These are phyloP conservation scores for Deroptyus accipitrinus DNA, from an alignment of 2,113 vertebrate genomes.

Conservation along the genomic window DNA sequence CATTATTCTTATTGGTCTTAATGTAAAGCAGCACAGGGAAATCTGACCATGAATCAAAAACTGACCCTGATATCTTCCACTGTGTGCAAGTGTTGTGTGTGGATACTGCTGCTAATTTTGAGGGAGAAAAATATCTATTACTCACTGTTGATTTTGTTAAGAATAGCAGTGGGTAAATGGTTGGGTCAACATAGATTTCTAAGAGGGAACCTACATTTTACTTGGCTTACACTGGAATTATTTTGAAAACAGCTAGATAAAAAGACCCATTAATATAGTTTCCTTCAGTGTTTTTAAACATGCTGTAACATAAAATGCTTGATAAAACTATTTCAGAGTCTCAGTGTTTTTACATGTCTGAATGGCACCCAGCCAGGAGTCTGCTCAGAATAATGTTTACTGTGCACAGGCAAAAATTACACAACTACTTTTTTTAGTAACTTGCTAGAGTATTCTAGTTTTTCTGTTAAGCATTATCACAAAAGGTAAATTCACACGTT, in stretches of 20 bases:
- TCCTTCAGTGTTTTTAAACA: constrained; percentile 42
- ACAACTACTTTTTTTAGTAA: not conserved
- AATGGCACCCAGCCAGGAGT: constrained; percentile 22
- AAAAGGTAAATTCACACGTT: not conserved
- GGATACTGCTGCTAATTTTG: not conserved
- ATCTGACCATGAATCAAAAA: not conserved
- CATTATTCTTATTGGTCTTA: not conserved
- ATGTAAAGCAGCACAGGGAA: not conserved
- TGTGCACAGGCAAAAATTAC: not conserved
- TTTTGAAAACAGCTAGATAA: constrained; percentile 8
- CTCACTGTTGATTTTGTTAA: not conserved
- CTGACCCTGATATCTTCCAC: not conserved
- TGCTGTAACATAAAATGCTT: constrained; percentile 23
- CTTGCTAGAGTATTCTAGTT: not conserved
- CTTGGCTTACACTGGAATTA: not conserved
- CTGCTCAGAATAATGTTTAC: not conserved
- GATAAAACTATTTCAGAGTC: constrained; percentile 54
- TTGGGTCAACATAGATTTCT: not conserved
- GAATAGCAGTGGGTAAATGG: not conserved
- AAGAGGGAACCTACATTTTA: not conserved
- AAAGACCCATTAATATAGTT: constrained; percentile 13
- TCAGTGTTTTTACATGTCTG: constrained; percentile 27
- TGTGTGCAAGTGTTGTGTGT: not conserved
- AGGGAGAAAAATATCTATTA: not conserved
- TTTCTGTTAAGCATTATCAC: not conserved